Conservation (phyloP, 2,797 vertebrate species). For the Thalassophryne amazonica region DNA sequence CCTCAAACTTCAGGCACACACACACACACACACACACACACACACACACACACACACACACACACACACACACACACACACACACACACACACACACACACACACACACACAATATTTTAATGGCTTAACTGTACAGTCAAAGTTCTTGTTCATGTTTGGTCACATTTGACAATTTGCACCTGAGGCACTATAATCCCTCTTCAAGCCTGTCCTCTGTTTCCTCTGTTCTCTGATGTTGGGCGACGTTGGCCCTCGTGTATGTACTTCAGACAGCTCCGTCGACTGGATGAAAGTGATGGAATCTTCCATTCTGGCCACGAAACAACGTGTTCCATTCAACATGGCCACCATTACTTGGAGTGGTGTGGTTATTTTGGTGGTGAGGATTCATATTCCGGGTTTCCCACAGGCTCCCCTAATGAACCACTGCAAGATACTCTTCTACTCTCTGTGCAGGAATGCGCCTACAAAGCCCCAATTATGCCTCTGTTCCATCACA, state of each 20-base stretch:
- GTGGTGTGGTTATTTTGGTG: conserved; percentile 48
- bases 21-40: too few relatives aligned
- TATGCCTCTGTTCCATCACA: conserved; percentile 42
- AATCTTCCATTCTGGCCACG: conserved; percentile 60
- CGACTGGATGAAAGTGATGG: conserved; percentile 40
- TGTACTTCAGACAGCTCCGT: conserved; percentile 11
- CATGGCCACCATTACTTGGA: conserved; percentile 46
- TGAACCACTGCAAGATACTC: conserved; percentile 64
- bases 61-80: too few relatives aligned
- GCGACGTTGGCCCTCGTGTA: conserved; percentile 20
- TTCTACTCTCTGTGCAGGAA: conserved; percentile 61
- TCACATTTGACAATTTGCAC: background rate
- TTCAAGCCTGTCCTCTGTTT: conserved; percentile 1
- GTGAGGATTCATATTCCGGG: conserved; percentile 54
- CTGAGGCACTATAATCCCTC: background rate
- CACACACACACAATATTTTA: too few relatives aligned
- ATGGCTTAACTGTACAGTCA: background rate
- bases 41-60: too few relatives aligned
- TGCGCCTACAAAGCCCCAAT: conserved; percentile 54
- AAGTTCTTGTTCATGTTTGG: background rate
- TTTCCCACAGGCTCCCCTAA: conserved; percentile 72
- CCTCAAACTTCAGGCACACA: too few relatives aligned
- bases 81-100: too few relatives aligned
- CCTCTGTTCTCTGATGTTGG: conserved; percentile 26
- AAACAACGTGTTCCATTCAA: conserved; percentile 71